These are phyloP conservation scores for Aphelenchoides besseyi DNA, from an alignment of 1,140 invertebrate genomes.

Conservation along the genomic window DNA sequence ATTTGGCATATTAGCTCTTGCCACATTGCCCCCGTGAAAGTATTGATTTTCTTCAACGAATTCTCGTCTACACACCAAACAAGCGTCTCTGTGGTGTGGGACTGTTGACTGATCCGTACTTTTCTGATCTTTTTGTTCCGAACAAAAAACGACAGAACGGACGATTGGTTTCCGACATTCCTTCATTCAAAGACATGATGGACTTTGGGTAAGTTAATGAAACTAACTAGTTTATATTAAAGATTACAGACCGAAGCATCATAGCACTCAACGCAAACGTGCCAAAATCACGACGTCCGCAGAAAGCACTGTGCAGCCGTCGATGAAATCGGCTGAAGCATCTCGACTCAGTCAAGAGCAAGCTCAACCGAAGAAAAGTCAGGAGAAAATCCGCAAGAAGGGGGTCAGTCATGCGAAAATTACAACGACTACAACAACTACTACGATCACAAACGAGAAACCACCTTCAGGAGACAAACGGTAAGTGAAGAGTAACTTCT, in stretches of 20 bases:
- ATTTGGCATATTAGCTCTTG: slow-evolving; percentile 26
- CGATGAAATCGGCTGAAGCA: neutral
- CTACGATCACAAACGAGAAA: neutral
- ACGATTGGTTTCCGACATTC: slow-evolving; percentile 8
- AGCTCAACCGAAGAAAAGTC: neutral
- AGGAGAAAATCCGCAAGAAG: neutral
- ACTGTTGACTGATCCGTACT: slow-evolving; percentile 32
- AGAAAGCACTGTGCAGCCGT: neutral
- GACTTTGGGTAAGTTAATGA: slow-evolving; percentile 12
- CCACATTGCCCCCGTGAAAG: slow-evolving; percentile 31
- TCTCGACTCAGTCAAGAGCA: neutral
- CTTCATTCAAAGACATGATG: slow-evolving; percentile 20
- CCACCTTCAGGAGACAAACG: too few species aligned
- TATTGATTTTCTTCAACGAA: slow-evolving; percentile 23
- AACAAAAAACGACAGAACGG: slow-evolving; percentile 25
- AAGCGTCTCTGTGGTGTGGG: slow-evolving; percentile 29
- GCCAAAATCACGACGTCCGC: neutral
- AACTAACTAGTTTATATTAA: neutral
- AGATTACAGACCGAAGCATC: neutral
- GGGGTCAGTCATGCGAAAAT: neutral
- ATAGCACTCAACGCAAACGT: neutral
- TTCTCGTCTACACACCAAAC: slow-evolving; percentile 40
- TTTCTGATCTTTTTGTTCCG: slow-evolving; percentile 30
- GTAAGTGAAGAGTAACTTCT: too few species aligned
- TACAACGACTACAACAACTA: neutral